phyloP scores from a whole-genome alignment of 2,888 invertebrate genomes.

The Hirtodrosophila histrioides region DNA sequence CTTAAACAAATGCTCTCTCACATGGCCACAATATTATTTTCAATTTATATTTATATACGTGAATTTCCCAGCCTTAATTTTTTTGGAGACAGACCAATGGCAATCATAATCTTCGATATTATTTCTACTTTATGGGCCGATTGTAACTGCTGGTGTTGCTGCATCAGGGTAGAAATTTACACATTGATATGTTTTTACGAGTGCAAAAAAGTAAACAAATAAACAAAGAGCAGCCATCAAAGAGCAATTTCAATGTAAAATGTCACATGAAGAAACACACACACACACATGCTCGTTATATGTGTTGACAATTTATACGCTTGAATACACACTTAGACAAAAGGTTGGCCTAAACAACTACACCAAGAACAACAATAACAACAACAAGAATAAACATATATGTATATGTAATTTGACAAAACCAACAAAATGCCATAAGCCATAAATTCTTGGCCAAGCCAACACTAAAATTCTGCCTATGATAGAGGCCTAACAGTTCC shows the following conservation, averaged over 20 bases:
- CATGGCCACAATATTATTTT: slow-evolving; percentile 59
- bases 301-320: slow-evolving; percentile 72
- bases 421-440: slow-evolving; percentile 74
- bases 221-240: slow-evolving; percentile 73
- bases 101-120: slow-evolving; percentile 77
- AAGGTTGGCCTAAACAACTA: slow-evolving; percentile 52
- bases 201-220: slow-evolving; percentile 70
- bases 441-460: slow-evolving; percentile 70
- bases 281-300: slow-evolving; percentile 29
- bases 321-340: slow-evolving; percentile 59
- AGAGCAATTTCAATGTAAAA: slow-evolving; percentile 76
- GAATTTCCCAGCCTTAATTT: slow-evolving; percentile 29
- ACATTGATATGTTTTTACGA: slow-evolving; percentile 77
- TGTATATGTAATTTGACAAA: slow-evolving; percentile 76
- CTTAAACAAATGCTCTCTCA: neutral
- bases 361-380: slow-evolving; percentile 28
- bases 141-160: slow-evolving; percentile 53
- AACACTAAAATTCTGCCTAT: slow-evolving; percentile 62
- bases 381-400: too few species aligned
- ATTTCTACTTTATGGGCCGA: slow-evolving; percentile 70
- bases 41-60: slow-evolving; percentile 74
- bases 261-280: slow-evolving; percentile 34
- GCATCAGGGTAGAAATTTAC: slow-evolving; percentile 60
- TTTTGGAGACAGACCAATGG: slow-evolving; percentile 43
- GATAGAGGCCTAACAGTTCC: slow-evolving; percentile 27